Evolutionary conservation across 2,113 vertebrate genomes (phyloP).

Genomic region (Leptobrachium ailaonicum): DNA sequence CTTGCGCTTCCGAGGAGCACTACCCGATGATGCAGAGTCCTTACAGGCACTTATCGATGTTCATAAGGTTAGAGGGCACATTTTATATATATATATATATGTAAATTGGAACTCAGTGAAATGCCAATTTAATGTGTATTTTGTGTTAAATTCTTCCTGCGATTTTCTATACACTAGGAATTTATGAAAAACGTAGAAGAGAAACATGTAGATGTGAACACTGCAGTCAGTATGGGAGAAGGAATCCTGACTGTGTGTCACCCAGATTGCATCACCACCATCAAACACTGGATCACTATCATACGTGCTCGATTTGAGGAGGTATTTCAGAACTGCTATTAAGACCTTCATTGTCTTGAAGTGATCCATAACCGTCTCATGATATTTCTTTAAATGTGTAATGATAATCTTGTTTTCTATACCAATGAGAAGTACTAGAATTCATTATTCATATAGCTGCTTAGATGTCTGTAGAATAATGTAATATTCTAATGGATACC

Average conservation of each 20-base stretch:
- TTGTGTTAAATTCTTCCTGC: not conserved
- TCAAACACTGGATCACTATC: slow-evolving; percentile 99
- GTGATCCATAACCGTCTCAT: too few species aligned
- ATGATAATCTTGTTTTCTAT: too few species aligned
- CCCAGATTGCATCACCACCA: slow-evolving; percentile 93
- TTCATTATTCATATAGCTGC: not conserved
- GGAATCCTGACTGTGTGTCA: slow-evolving; percentile 87
- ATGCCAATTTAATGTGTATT: not conserved
- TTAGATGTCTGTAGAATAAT: not conserved
- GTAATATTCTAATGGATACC: too few species aligned
- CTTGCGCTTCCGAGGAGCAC: slow-evolving; percentile 90
- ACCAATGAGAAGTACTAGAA: not conserved
- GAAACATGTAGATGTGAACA: slow-evolving; percentile 84
- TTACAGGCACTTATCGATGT: slow-evolving; percentile 85
- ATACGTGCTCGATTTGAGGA: slow-evolving; percentile 96
- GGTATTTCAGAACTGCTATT: slow-evolving; percentile 60
- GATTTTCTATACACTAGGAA: slow-evolving; percentile 64
- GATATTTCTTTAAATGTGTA: too few species aligned
- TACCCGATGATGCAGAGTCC: slow-evolving; percentile 90
- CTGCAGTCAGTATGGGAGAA: slow-evolving; percentile 89
- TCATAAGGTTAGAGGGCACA: slow-evolving; percentile 70
- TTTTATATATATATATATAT: too few species aligned
- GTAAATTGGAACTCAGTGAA: not conserved
- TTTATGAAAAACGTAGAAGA: slow-evolving; percentile 98
- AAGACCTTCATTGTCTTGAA: too few species aligned